Conservation (phyloP, 2,888 invertebrate genomes). For the Steinernema carpocapsae region DNA sequence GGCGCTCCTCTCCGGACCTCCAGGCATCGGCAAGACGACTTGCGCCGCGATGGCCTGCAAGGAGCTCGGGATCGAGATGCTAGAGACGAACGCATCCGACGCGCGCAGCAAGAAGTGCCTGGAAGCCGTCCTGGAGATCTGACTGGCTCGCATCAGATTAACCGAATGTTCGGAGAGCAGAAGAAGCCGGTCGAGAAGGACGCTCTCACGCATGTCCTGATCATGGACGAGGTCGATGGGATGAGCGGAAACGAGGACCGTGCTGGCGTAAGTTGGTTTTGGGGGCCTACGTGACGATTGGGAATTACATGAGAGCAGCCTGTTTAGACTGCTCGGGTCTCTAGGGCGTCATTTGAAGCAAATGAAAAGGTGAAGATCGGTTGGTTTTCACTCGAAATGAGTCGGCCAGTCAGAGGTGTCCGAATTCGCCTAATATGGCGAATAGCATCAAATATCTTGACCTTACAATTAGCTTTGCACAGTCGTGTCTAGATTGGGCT, state of each 20-base stretch:
- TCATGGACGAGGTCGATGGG: constrained; percentile 99
- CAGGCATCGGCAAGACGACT: constrained; percentile 80
- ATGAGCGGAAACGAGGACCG: constrained; percentile 99
- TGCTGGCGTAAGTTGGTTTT: constrained; percentile 79
- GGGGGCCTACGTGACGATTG: too few relatives aligned
- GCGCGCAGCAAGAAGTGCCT: constrained; percentile 75
- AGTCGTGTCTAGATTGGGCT: too few relatives aligned
- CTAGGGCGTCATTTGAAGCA: too few relatives aligned
- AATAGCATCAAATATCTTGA: too few relatives aligned
- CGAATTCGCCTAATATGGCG: too few relatives aligned
- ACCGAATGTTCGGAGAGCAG: constrained; percentile 56
- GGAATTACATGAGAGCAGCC: too few relatives aligned
- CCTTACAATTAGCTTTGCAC: too few relatives aligned
- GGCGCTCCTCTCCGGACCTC: constrained; percentile 90
- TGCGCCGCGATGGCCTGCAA: constrained; percentile 85
- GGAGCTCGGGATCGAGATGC: constrained; percentile 83
- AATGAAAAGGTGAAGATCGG: too few relatives aligned
- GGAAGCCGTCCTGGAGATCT: constrained; percentile 55
- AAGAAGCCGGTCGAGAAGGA: constrained; percentile 33
- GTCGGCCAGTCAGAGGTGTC: too few relatives aligned
- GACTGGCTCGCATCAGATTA: constrained; percentile 58
- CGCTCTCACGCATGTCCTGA: constrained; percentile 81
- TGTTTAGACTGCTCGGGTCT: too few relatives aligned
- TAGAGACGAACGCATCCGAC: constrained; percentile 97
- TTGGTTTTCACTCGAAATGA: too few relatives aligned